Evolutionary conservation across 2,888 invertebrate species (phyloP).

Genomic region (Drosophila setosimentum): DNA sequence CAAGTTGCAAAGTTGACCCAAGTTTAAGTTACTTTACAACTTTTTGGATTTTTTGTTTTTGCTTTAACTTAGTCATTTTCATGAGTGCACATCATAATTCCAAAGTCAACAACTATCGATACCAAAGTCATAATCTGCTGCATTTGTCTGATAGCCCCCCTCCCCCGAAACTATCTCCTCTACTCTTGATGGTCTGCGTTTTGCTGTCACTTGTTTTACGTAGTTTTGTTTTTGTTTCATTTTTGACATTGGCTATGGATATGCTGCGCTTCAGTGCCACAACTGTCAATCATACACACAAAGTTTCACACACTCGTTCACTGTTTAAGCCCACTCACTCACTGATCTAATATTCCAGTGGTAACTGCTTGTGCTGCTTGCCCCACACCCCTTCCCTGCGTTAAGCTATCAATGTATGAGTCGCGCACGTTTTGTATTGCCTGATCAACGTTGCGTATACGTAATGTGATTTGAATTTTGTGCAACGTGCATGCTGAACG

Average conservation of each 20-base stretch:
- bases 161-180: background rate
- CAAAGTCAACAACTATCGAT: constrained; percentile 63
- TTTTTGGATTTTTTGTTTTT: background rate
- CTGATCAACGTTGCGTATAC: constrained; percentile 73
- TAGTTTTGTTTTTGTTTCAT: background rate
- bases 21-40: constrained; percentile 12
- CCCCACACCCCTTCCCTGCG: background rate
- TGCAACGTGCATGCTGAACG: constrained; percentile 52
- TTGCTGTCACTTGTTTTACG: constrained; percentile 11
- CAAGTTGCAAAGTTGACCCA: background rate
- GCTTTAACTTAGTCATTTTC: background rate
- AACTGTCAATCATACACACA: constrained; percentile 37
- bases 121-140: constrained; percentile 24
- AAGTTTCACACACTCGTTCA: background rate
- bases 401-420: constrained; percentile 39
- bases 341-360: constrained; percentile 11
- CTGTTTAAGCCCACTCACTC: constrained; percentile 11
- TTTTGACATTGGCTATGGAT: constrained; percentile 50
- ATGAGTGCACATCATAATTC: constrained; percentile 29
- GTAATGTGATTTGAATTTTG: constrained; percentile 77
- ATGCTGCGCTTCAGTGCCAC: constrained; percentile 44
- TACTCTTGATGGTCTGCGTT: background rate
- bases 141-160: constrained; percentile 12
- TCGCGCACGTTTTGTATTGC: constrained; percentile 63
- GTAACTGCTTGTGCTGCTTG: constrained; percentile 6